These are phyloP conservation scores for Leptinotarsa juncta DNA, from an alignment of 2,888 invertebrate species.

Conservation along the genomic window DNA sequence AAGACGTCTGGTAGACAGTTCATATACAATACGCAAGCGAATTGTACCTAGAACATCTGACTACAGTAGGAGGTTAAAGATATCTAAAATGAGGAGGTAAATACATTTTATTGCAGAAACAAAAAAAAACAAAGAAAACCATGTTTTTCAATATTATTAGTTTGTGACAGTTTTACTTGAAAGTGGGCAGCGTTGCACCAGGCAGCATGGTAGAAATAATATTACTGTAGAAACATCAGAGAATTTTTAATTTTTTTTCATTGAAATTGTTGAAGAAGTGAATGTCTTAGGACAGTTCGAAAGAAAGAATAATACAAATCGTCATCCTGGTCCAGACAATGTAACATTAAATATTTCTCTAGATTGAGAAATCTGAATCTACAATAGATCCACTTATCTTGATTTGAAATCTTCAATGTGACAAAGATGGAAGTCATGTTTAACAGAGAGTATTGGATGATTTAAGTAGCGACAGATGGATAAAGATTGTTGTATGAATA, in stretches of 20 bases:
- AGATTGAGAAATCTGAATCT: not conserved
- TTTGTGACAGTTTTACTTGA: conserved; percentile 10
- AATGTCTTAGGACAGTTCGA: not conserved
- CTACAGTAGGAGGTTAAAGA: conserved; percentile 64
- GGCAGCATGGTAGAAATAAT: conserved; percentile 1
- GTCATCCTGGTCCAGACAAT: not conserved
- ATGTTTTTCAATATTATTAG: conserved; percentile 11
- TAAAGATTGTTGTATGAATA: conserved; percentile 11
- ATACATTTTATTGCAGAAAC: conserved; percentile 48
- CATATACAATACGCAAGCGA: conserved; percentile 71
- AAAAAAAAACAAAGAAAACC: conserved; percentile 21
- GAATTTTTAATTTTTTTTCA: conserved; percentile 6
- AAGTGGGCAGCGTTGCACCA: not conserved
- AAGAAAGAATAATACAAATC: not conserved
- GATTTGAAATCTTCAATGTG: not conserved
- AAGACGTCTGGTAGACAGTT: conserved; percentile 70
- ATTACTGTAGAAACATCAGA: not conserved
- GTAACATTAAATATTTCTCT: not conserved
- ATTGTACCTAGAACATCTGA: conserved; percentile 62
- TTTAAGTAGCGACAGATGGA: no score
- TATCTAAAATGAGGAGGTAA: conserved; percentile 67
- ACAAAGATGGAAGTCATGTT: not conserved
- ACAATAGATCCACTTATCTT: not conserved
- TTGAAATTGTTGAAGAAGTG: conserved; percentile 5
- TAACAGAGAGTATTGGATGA: not conserved